Evolutionary conservation across 2,888 invertebrate genomes (phyloP), one percentile per base, ranked within the genome.

Genomic region (Nipponacmea schrenckii): DNA sequence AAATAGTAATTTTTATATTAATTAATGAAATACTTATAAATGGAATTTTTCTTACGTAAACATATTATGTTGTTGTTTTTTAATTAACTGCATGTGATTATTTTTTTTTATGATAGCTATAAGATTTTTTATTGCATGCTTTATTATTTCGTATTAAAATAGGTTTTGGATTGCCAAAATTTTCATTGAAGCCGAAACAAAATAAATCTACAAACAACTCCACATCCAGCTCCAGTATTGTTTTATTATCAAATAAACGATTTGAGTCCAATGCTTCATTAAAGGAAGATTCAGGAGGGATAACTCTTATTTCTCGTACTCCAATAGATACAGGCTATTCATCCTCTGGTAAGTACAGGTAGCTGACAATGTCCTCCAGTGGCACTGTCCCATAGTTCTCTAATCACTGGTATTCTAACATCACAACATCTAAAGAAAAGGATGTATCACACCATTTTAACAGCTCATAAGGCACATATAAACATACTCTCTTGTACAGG

Each of bases 221-320:
- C 64, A 76, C 77, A 68, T 77, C 74, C 68, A 70, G 69, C 24
- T 79, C 79, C 39, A 81, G 83, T 50, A 77, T 83, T 68, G 80
- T 81, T 62, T 80, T 85, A 62, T 71, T 84, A 68, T 83, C 85
- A 45, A 81, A 71, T 69, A 79, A 79, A 65, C 78, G 82, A 12
- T 73, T 83, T 20, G 80, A 76, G 31, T 72, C 44, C 65, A 73
- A 66, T 44, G 46, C 64, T 27, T 46, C 66, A 50, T 67, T 77
- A 7, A 10, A 39, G 8, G 66, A 76, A 48, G 69, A 74, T 63
- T 77, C 79, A 26, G 83, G 83, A 48, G 87, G 85, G 39, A 80
- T 86, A 71, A 85, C 81, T 71, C 84, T 85, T 44, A 72, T 84
- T 50, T 87, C 86, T 39, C 84, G 80, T 78, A 80, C 79, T 73